These are phyloP conservation scores for Diarsia rubi DNA, from an alignment of 2,888 invertebrate species.

Conservation along the genomic window DNA sequence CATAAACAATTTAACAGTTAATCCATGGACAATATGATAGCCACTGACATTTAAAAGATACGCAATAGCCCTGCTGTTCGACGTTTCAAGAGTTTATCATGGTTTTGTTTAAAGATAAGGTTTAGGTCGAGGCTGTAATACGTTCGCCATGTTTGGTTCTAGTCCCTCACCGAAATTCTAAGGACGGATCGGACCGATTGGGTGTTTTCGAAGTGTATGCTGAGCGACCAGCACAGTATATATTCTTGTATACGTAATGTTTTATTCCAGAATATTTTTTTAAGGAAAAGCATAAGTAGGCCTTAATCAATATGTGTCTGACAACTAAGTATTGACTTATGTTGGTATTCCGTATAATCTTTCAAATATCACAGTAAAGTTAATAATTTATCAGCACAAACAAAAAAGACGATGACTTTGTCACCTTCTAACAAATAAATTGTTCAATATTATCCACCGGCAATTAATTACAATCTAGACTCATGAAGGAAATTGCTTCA, in stretches of 20 bases:
- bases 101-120: neutral
- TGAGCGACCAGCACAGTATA: neutral
- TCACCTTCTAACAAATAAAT: conserved; percentile 11
- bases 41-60: too few relatives aligned
- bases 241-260: neutral
- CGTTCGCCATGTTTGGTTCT: neutral
- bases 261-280: neutral
- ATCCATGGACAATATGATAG: too few relatives aligned
- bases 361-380: neutral
- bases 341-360: neutral
- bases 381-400: neutral
- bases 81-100: neutral
- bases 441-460: neutral
- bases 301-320: too few relatives aligned
- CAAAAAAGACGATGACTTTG: neutral
- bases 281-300: neutral
- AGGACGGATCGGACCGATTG: conserved; percentile 13
- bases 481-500: conserved; percentile 1
- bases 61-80: too few relatives aligned
- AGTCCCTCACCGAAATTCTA: conserved; percentile 8
- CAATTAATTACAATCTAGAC: conserved; percentile 11
- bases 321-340: neutral
- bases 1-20: too few relatives aligned
- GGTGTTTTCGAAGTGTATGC: conserved; percentile 28
- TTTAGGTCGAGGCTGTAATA: neutral